Percentiles rank a stretch among this genome's conserved stretches.
These are phyloP conservation scores for Amblyraja radiata DNA, from an alignment of 2,797 vertebrate genomes.

Conservation along the genomic window DNA sequence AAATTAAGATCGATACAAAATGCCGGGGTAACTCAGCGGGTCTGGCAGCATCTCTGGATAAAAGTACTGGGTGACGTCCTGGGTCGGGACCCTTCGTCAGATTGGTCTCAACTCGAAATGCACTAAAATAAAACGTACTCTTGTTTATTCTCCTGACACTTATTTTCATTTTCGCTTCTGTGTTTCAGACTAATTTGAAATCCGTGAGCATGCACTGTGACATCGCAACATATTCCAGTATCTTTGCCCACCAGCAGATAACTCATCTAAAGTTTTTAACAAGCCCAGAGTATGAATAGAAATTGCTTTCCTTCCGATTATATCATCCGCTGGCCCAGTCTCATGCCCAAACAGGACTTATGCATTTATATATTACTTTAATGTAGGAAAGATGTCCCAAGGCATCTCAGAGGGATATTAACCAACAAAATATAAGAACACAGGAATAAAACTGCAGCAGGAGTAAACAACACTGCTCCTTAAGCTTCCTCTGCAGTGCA, in stretches of 20 bases:
- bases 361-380: background rate
- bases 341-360: background rate
- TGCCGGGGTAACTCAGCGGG: too few species aligned
- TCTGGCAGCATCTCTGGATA: too few species aligned
- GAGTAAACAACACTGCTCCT: too few species aligned
- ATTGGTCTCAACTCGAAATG: too few species aligned
- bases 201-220: background rate
- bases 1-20: too few species aligned
- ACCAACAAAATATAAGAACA: background rate
- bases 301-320: background rate
- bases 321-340: background rate
- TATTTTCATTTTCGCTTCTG: background rate
- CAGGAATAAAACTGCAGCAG: too few species aligned
- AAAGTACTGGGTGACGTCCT: too few species aligned
- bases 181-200: background rate
- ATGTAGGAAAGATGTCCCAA: background rate
- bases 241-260: background rate
- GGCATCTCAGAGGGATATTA: background rate
- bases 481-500: too few species aligned
- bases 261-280: background rate
- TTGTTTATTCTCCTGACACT: background rate
- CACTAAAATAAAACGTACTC: too few species aligned
- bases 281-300: background rate
- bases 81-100: too few species aligned
- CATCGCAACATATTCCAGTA: background rate